Evolutionary conservation across 2,113 vertebrate species (phyloP).

Genomic region (Eublepharis macularius): DNA sequence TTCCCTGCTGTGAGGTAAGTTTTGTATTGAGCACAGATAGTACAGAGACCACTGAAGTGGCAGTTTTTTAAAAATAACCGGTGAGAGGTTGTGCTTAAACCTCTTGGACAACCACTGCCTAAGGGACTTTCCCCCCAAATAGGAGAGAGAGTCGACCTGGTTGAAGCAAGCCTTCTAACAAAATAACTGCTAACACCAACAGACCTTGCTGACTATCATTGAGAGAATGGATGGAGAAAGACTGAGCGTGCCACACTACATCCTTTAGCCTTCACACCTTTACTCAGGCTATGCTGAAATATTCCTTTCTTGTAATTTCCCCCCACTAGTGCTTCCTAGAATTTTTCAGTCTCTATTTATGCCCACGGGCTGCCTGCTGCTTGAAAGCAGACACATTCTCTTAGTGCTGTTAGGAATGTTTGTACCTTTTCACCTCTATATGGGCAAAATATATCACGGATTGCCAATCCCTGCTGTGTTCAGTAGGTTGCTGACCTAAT

Average conservation of each 20-base stretch:
- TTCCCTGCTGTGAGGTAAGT: too few relatives aligned
- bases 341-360: conserved; percentile 37
- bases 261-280: not conserved
- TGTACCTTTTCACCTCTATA: conserved; percentile 53
- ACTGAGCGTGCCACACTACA: not conserved
- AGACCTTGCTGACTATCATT: too few relatives aligned
- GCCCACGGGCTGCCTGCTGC: conserved; percentile 27
- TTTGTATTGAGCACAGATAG: too few relatives aligned
- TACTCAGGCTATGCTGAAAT: not conserved
- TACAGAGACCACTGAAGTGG: too few relatives aligned
- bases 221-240: too few relatives aligned
- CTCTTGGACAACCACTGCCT: too few relatives aligned
- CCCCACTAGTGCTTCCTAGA: conserved; percentile 22
- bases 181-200: too few relatives aligned
- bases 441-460: conserved; percentile 42
- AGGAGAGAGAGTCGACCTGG: too few relatives aligned
- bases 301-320: not conserved
- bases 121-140: too few relatives aligned
- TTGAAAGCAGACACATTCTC: conserved; percentile 44
- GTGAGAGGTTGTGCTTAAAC: too few relatives aligned
- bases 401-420: conserved; percentile 47
- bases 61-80: too few relatives aligned
- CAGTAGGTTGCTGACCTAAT: conserved; percentile 38
- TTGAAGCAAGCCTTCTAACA: too few relatives aligned
- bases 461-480: conserved; percentile 55